A percentile compares a stretch with the other conserved stretches of the same genome.
phyloP scores from a whole-genome alignment of 1,140 invertebrate species.

The Diploscapter pachys region DNA sequence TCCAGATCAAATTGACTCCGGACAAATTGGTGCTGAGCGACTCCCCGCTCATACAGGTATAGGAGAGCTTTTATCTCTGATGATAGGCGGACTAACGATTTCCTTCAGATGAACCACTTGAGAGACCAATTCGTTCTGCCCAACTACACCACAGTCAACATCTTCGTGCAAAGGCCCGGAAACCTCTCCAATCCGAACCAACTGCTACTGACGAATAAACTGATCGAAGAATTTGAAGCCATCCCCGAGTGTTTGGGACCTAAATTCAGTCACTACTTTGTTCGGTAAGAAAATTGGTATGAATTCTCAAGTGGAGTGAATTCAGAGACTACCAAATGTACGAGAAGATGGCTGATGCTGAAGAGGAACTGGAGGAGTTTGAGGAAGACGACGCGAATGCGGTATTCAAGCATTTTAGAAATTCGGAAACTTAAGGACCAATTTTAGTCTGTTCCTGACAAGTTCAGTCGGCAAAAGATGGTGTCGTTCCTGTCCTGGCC shows the following conservation, averaged over 20 bases:
- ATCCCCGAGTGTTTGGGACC: slow-evolving; percentile 43
- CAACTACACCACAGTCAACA: slow-evolving; percentile 44
- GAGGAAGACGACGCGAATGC: slow-evolving; percentile 18
- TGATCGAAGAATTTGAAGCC: slow-evolving; percentile 44
- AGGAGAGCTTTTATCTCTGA: background rate
- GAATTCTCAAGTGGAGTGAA: slow-evolving; percentile 8
- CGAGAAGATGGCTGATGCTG: slow-evolving; percentile 17
- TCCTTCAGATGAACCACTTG: slow-evolving; percentile 45
- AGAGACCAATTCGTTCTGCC: slow-evolving; percentile 46
- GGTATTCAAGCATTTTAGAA: background rate
- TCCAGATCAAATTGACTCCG: slow-evolving; percentile 50
- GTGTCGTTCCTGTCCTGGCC: slow-evolving; percentile 45
- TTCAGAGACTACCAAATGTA: slow-evolving; percentile 15
- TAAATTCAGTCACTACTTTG: slow-evolving; percentile 48
- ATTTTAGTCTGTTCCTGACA: background rate
- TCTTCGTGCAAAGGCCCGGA: slow-evolving; percentile 46
- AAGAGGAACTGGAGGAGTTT: slow-evolving; percentile 32
- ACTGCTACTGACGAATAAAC: slow-evolving; percentile 19
- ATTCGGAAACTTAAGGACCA: too few relatives aligned
- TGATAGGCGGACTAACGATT: too few relatives aligned
- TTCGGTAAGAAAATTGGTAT: slow-evolving; percentile 46
- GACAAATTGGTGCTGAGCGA: slow-evolving; percentile 57
- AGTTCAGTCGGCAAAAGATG: slow-evolving; percentile 38
- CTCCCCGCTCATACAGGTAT: slow-evolving; percentile 50
- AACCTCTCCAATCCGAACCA: slow-evolving; percentile 36